Percentiles rank a stretch among this genome's conserved stretches.
These are phyloP conservation scores for Anolis apletophallus DNA, from an alignment of 2,797 vertebrate genomes.

Conservation along the genomic window DNA sequence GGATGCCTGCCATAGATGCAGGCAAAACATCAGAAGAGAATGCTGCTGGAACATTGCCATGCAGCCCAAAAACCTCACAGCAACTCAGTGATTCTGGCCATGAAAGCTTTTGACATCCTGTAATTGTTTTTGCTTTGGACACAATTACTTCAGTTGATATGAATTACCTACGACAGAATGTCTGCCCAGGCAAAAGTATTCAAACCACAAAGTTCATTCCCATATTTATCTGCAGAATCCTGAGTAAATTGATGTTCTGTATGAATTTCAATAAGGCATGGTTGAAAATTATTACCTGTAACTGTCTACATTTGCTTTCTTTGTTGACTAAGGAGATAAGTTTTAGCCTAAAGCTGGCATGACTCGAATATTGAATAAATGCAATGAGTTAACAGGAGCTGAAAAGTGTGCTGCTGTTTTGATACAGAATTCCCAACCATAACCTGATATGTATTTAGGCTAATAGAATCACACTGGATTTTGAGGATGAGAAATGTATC, in stretches of 20 bases:
- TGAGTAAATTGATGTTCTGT: background rate
- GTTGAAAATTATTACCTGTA: slow-evolving; percentile 15
- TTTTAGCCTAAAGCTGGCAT: background rate
- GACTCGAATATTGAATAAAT: slow-evolving; percentile 22
- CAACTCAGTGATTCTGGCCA: too few species aligned
- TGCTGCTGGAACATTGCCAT: too few species aligned
- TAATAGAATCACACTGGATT: slow-evolving; percentile 13
- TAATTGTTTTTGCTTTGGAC: too few species aligned
- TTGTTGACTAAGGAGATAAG: slow-evolving; percentile 42
- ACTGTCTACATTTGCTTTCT: slow-evolving; percentile 30
- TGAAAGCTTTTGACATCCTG: too few species aligned
- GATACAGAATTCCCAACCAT: background rate
- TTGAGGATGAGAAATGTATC: slow-evolving; percentile 1
- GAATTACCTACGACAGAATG: background rate
- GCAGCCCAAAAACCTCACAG: too few species aligned
- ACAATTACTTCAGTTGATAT: background rate
- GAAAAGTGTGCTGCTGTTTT: background rate
- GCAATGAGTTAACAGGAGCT: background rate
- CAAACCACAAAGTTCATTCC: slow-evolving; percentile 1
- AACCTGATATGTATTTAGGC: slow-evolving; percentile 3
- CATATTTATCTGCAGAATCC: background rate
- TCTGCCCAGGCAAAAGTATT: background rate
- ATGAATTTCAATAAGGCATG: background rate
- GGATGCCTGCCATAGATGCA: too few species aligned
- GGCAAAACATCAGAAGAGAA: too few species aligned